Evolutionary conservation across 2,888 invertebrate genomes (phyloP), one percentile per base, ranked within the genome.

Genomic region (Napeogenes sylphis): DNA sequence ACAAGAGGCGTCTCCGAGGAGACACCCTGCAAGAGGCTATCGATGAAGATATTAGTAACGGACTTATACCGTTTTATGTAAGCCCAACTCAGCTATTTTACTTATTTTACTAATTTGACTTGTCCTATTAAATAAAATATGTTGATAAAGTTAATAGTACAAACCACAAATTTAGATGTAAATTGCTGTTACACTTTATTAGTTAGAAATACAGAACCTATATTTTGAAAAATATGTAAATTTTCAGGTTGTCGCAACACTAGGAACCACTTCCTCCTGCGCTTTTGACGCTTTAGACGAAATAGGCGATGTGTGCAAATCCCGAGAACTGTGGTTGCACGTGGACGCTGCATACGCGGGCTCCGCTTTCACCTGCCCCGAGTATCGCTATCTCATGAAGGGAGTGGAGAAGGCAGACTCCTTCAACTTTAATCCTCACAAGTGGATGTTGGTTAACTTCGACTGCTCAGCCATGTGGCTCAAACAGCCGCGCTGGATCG

Each of bases 381-480:
- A 99, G 87, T 98, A 95, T 84, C 94, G 98, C 53, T 94, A 97
- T 77, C 89, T 97, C 33, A 96, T 98, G 94, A 94, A 94, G 71
- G 97, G 97, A 33, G 84, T 97, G 5, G 96, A 99, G 84, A 93
- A 93, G 65, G 98, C 98, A 0, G 96, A 98, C 77, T 99, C 99
- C 0, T 98, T 99, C 83, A 99, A 99, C 85, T 98, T 99, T 80
- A 99, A 99, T 82, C 99, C 99, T 0, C 99, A 99, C 85, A 99
- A 99, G 87, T 99, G 99, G 99, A 91, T 99, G 93, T 85, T 99
- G 71, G 97, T 99, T n/a, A 99, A 98, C 84, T 99, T 99, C 75
- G 99, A 99, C 85, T 99, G 99, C 81, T 99, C 99, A 12, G 95
- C 99, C 0, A 95, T 99, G 96, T 99, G 99, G 99, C 90, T 97